These are phyloP conservation scores for Coregonus clupeaformis DNA, from an alignment of 2,113 vertebrate species.

Conservation along the genomic window DNA sequence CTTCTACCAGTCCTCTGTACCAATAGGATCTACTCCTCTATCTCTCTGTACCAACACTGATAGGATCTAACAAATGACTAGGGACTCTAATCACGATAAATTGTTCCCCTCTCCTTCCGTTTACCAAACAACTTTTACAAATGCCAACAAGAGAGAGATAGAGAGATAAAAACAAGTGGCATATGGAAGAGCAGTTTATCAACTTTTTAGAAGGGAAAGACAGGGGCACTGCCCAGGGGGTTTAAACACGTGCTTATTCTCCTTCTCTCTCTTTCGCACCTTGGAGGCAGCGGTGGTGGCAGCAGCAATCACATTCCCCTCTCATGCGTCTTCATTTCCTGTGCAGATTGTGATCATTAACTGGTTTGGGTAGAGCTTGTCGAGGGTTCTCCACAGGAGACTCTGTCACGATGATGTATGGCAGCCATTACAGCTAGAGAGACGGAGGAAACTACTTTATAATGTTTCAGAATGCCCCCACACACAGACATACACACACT, in stretches of 20 bases:
- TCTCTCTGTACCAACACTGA: conserved; percentile 4
- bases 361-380: conserved; percentile 41
- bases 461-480: conserved; percentile 34
- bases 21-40: not conserved
- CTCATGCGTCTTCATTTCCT: conserved; percentile 66
- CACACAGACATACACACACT: conserved; percentile 37
- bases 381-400: conserved; percentile 32
- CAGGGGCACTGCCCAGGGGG: conserved; percentile 11
- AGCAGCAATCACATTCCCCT: conserved; percentile 22
- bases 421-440: conserved; percentile 53
- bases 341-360: conserved; percentile 67
- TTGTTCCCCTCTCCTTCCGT: conserved; percentile 5
- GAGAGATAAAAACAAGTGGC: conserved; percentile 4
- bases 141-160: conserved; percentile 18
- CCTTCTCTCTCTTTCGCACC: conserved; percentile 19
- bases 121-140: conserved; percentile 21
- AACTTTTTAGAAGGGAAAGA: conserved; percentile 32
- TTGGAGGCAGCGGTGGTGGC: not conserved
- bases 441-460: conserved; percentile 50
- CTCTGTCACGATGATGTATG: conserved; percentile 63
- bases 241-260: conserved; percentile 25
- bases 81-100: conserved; percentile 24
- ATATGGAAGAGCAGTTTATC: conserved; percentile 27
- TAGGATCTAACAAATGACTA: conserved; percentile 21
- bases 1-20: not conserved